Percentiles rank a stretch among this genome's conserved stretches.
phyloP scores from a whole-genome alignment of 2,797 vertebrate species.

The Sebastes melanostomus region DNA sequence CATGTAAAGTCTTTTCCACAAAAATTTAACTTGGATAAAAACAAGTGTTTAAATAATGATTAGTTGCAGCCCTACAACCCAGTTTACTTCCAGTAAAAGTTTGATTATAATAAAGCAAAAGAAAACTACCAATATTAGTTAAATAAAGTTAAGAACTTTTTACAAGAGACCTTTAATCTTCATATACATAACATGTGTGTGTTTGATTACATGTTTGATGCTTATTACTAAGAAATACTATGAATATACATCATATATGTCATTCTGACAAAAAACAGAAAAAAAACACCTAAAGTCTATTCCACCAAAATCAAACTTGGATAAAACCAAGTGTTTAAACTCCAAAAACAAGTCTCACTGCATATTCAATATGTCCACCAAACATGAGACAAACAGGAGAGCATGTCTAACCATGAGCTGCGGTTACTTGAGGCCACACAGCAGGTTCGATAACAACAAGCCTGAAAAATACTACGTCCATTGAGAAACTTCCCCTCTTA shows the following conservation, averaged over 20 bases:
- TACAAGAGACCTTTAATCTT: background rate
- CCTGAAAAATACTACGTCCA: slow-evolving; percentile 29
- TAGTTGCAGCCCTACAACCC: no score
- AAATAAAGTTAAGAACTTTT: background rate
- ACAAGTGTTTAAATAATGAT: background rate
- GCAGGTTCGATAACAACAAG: slow-evolving; percentile 45
- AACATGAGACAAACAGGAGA: background rate
- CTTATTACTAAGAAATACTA: background rate
- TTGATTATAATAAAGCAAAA: background rate
- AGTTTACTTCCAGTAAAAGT: no score
- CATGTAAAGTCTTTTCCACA: background rate
- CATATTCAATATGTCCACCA: background rate
- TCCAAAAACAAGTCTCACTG: background rate
- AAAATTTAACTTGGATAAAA: background rate
- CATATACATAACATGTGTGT: no score
- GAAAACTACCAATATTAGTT: background rate
- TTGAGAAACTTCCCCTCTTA: slow-evolving; percentile 48
- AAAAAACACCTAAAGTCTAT: no score
- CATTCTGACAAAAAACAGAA: background rate
- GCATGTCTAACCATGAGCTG: background rate
- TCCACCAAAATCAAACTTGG: background rate
- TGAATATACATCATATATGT: background rate
- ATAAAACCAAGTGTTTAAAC: background rate
- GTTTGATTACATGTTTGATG: background rate
- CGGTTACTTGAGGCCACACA: slow-evolving; percentile 36